Evolutionary conservation across 2,797 vertebrate species (phyloP).

Genomic region (Arnoldichthys spilopterus): DNA sequence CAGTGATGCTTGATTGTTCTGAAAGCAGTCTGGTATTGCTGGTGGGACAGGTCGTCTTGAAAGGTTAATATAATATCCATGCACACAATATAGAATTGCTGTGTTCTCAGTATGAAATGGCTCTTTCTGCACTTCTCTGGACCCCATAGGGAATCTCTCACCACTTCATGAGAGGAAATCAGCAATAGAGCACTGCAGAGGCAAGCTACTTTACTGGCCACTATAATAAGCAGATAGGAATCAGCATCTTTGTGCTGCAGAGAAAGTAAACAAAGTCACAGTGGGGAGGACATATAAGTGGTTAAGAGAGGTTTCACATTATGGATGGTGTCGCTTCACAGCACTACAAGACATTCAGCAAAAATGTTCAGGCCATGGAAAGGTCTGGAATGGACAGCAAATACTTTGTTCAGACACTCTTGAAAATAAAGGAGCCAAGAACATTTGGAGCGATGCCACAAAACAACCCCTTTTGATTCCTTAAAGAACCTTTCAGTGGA

Average conservation of each 20-base stretch:
- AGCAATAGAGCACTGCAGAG: neutral
- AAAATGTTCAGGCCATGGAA: neutral
- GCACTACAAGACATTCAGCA: neutral
- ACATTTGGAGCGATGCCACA: neutral
- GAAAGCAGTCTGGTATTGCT: neutral
- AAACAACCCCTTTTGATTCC: neutral
- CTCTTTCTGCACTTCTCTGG: neutral
- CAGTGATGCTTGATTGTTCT: neutral
- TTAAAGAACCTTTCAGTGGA: neutral
- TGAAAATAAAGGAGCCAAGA: neutral
- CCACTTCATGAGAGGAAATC: slow-evolving; percentile 6
- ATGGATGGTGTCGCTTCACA: neutral
- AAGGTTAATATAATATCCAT: neutral
- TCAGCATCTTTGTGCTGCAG: slow-evolving; percentile 19
- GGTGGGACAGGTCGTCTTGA: neutral
- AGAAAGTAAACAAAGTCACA: neutral
- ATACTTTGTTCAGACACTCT: neutral
- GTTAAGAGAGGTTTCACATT: neutral
- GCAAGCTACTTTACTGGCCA: neutral
- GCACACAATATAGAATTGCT: neutral
- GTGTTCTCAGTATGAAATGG: neutral
- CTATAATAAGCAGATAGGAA: neutral
- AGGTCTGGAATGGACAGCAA: neutral
- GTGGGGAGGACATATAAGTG: neutral
- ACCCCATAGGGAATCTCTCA: neutral